A percentile compares a stretch with the other conserved stretches of the same genome.
Conservation (phyloP, 2,797 vertebrate genomes). For the Schizopygopsis pylzovi region DNA sequence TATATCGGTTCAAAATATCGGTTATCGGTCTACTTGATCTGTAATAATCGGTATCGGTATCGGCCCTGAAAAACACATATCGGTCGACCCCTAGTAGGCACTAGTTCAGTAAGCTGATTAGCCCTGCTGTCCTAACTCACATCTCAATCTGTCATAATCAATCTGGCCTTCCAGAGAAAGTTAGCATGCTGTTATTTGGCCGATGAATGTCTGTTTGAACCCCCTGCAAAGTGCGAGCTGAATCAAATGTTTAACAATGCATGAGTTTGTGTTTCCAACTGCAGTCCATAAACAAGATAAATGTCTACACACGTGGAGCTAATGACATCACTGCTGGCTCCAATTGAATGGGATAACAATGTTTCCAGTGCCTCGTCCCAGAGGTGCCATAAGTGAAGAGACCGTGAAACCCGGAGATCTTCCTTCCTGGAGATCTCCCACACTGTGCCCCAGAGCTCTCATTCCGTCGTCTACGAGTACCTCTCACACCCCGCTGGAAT, state of each 20-base stretch:
- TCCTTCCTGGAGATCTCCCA: conserved; percentile 36
- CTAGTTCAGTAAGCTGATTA: conserved; percentile 56
- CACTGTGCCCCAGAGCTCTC: conserved; percentile 19
- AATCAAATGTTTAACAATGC: conserved; percentile 51
- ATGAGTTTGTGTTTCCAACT: conserved; percentile 32
- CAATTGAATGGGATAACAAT: conserved; percentile 19
- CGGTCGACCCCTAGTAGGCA: too few relatives aligned
- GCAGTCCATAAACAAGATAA: conserved; percentile 18
- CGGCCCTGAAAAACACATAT: too few relatives aligned
- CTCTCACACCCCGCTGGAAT: conserved; percentile 69
- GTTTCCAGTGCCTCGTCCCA: conserved; percentile 37
- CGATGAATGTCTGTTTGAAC: conserved; percentile 32
- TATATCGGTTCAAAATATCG: too few relatives aligned
- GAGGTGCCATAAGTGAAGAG: conserved; percentile 55
- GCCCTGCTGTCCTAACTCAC: conserved; percentile 67
- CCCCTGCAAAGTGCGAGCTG: neutral
- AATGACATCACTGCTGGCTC: conserved; percentile 20
- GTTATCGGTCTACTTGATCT: too few relatives aligned
- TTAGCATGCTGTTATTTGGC: conserved; percentile 57
- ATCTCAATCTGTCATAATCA: conserved; percentile 71
- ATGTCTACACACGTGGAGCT: neutral
- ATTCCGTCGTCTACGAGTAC: conserved; percentile 22
- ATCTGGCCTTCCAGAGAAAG: conserved; percentile 62
- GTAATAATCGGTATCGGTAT: too few relatives aligned
- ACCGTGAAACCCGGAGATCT: conserved; percentile 50